phyloP scores from a whole-genome alignment of 2,113 vertebrate species.

The Accipiter virgatus region DNA sequence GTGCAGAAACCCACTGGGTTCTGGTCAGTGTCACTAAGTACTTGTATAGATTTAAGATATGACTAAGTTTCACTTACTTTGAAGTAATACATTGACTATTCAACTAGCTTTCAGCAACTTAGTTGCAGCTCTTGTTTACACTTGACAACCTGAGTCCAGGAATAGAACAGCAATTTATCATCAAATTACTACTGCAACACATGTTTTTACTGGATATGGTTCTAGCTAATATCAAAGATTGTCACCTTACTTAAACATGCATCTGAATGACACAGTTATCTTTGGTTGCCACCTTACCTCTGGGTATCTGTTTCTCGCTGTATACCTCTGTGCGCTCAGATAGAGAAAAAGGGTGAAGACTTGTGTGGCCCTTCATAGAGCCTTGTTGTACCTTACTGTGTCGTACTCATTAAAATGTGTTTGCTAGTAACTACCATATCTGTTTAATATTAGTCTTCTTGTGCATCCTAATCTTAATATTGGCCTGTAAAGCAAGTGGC shows the following conservation, averaged over 20 bases:
- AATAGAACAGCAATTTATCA: neutral
- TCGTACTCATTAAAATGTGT: neutral
- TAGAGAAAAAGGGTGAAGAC: neutral
- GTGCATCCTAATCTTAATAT: neutral
- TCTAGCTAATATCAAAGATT: neutral
- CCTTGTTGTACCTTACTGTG: neutral
- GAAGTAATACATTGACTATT: neutral
- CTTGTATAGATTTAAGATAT: neutral
- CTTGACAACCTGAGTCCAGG: neutral
- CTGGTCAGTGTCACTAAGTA: neutral
- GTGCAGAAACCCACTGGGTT: neutral
- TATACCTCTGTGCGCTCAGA: neutral
- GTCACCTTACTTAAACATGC: neutral
- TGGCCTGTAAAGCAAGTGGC: neutral
- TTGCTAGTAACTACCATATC: neutral
- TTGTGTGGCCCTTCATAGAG: neutral
- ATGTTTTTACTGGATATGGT: neutral
- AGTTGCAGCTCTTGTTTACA: neutral
- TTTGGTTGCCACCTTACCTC: neutral
- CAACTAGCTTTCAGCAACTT: neutral
- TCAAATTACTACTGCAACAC: neutral
- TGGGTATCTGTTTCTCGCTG: neutral
- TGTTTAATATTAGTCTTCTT: neutral
- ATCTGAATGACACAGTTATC: neutral
- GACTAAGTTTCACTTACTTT: neutral